Evolutionary conservation across 2,797 vertebrate genomes (phyloP).

Genomic region (Delichon dasypus): DNA sequence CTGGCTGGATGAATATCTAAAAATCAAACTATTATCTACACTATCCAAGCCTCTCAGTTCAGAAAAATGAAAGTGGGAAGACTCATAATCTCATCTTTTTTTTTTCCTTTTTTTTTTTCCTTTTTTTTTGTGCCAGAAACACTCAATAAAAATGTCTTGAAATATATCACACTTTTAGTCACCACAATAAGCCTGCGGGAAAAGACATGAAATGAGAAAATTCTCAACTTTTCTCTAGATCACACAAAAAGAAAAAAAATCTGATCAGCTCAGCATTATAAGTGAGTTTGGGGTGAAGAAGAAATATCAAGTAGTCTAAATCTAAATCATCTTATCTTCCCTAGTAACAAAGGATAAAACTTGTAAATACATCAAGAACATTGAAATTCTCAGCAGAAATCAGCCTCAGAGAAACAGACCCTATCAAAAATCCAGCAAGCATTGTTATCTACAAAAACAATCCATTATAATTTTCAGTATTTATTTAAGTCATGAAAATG

Average conservation of each 20-base stretch:
- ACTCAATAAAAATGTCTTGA: slow-evolving; percentile 44
- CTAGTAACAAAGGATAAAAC: neutral
- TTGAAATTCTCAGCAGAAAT: slow-evolving; percentile 24
- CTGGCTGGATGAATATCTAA: slow-evolving; percentile 51
- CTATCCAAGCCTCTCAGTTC: slow-evolving; percentile 25
- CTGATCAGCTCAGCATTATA: neutral
- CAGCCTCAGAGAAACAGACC: neutral
- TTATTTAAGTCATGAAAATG: neutral
- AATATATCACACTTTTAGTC: slow-evolving; percentile 21
- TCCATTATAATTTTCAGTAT: neutral
- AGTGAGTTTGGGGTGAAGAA: neutral
- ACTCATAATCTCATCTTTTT: neutral
- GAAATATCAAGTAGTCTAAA: neutral
- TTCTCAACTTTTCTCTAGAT: slow-evolving; percentile 6
- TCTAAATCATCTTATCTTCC: neutral
- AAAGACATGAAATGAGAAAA: slow-evolving; percentile 34
- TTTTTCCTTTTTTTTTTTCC: neutral
- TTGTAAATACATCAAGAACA: neutral
- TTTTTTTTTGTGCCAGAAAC: neutral
- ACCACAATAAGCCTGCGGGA: neutral
- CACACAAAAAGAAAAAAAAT: neutral
- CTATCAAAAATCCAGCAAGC: neutral
- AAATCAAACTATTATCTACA: slow-evolving; percentile 58
- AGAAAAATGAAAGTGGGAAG: slow-evolving; percentile 42
- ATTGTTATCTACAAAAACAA: slow-evolving; percentile 5